phyloP scores from a whole-genome alignment of 2,888 invertebrate species.

The Dryococelus australis region DNA sequence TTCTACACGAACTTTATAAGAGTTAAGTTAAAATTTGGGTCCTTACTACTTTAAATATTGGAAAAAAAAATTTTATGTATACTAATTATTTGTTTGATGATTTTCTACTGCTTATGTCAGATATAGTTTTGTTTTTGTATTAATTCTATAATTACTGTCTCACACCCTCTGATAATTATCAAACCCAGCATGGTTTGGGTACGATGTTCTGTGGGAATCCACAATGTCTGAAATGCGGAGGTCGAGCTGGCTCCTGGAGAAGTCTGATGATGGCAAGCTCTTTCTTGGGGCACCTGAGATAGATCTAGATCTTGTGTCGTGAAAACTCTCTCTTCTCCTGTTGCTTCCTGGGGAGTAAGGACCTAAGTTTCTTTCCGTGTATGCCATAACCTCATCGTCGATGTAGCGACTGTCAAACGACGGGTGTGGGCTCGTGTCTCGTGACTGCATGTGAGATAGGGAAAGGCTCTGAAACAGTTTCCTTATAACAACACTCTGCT shows the following conservation, averaged over 20 bases:
- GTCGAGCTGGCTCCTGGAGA: slow-evolving; percentile 36
- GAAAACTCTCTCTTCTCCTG: neutral
- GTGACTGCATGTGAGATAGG: slow-evolving; percentile 58
- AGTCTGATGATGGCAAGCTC: slow-evolving; percentile 31
- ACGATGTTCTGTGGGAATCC: slow-evolving; percentile 39
- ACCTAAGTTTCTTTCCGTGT: slow-evolving; percentile 32
- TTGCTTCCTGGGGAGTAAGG: slow-evolving; percentile 29
- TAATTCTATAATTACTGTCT: slow-evolving; percentile 4
- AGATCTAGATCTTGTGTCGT: slow-evolving; percentile 36
- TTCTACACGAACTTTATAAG: no score
- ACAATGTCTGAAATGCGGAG: slow-evolving; percentile 31
- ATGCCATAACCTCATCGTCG: slow-evolving; percentile 49
- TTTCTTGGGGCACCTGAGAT: slow-evolving; percentile 32
- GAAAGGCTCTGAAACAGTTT: slow-evolving; percentile 62
- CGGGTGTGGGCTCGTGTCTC: slow-evolving; percentile 61
- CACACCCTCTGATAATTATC: slow-evolving; percentile 43
- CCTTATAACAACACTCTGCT: neutral
- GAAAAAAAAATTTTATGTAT: neutral
- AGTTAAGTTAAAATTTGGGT: no score
- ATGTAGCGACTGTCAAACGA: slow-evolving; percentile 54
- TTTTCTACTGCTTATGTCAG: slow-evolving; percentile 18
- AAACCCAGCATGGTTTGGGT: slow-evolving; percentile 35
- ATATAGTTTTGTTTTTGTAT: neutral
- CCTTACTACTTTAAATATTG: neutral
- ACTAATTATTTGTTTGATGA: neutral